These are phyloP conservation scores for Ispidina lecontei DNA, from an alignment of 2,797 vertebrate genomes.

Conservation along the genomic window DNA sequence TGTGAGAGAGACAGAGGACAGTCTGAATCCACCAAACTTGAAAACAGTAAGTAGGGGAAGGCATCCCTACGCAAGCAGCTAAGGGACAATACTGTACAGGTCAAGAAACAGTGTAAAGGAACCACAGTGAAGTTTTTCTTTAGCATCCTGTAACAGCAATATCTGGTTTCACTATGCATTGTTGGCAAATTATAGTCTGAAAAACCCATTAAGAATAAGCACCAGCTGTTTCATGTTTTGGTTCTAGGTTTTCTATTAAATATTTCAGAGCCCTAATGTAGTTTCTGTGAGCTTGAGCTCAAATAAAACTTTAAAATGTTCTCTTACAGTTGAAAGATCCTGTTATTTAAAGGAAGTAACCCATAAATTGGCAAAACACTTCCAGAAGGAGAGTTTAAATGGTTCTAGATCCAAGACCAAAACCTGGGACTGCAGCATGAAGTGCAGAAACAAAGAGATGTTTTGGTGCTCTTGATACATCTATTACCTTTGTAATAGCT, in stretches of 20 bases:
- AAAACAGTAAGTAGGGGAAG: background rate
- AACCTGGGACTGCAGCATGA: background rate
- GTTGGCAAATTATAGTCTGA: background rate
- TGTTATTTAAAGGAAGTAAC: background rate
- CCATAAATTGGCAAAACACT: background rate
- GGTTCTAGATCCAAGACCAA: background rate
- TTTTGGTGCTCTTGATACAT: background rate
- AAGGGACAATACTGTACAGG: background rate
- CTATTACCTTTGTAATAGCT: background rate
- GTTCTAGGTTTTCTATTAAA: background rate
- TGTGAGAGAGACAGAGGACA: background rate
- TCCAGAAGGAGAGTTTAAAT: background rate
- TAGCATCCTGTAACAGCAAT: background rate
- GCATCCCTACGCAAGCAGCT: background rate
- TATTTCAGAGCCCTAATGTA: background rate
- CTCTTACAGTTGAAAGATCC: too few relatives aligned
- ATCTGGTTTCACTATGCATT: background rate
- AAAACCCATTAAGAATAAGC: background rate
- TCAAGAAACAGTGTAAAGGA: background rate
- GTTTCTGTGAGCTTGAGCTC: background rate
- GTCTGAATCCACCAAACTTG: background rate
- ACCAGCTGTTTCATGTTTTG: background rate
- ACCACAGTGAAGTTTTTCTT: background rate
- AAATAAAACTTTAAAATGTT: background rate
- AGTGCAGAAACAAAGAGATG: background rate